A percentile compares a stretch with the other conserved stretches of the same genome.
These are phyloP conservation scores for Antedon mediterranea DNA, from an alignment of 53 echinoderm and acorn worm genomes.

Conservation along the genomic window DNA sequence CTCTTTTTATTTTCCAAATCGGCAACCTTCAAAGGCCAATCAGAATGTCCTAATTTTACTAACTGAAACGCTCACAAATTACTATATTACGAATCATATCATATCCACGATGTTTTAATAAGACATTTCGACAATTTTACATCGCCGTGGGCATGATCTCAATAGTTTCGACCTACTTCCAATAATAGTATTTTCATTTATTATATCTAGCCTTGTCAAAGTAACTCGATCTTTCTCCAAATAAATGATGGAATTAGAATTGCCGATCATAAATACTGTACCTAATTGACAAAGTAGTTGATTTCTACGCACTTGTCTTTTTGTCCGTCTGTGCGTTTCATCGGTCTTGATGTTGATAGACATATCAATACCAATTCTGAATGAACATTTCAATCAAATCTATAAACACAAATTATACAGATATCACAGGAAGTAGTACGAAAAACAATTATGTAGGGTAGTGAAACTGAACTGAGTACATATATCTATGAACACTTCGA, in stretches of 20 bases:
- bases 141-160: not conserved
- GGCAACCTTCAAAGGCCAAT: not conserved
- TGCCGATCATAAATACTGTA: not conserved
- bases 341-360: not conserved
- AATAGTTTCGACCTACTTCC: not conserved
- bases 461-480: too few species aligned
- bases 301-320: not conserved
- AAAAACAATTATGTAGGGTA: not conserved
- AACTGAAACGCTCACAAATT: not conserved
- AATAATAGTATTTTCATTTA: not conserved
- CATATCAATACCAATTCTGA: not conserved
- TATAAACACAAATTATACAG: not conserved
- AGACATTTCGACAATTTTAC: not conserved
- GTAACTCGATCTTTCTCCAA: not conserved
- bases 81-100: not conserved
- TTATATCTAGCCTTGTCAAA: not conserved
- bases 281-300: not conserved
- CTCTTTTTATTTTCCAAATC: not conserved
- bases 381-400: not conserved
- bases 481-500: too few species aligned
- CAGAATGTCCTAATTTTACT: not conserved
- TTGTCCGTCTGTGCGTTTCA: not conserved
- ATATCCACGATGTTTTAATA: not conserved
- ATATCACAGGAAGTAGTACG: not conserved
- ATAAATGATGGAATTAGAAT: not conserved